Conservation (phyloP, 2,888 invertebrate genomes). For the Mesorhabditis sp. region DNA sequence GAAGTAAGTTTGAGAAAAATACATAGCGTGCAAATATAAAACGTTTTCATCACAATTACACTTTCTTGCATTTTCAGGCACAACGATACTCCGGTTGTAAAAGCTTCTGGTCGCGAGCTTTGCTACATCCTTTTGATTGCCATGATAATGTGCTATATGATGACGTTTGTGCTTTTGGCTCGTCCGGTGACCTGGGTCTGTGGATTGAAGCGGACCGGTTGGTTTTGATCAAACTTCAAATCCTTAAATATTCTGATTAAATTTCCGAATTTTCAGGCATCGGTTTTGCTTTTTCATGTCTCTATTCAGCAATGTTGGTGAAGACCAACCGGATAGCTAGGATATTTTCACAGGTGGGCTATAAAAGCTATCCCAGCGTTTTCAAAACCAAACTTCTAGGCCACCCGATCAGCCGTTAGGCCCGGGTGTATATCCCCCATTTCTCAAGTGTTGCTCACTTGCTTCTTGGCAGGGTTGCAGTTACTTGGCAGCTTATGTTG, state of each 20-base stretch:
- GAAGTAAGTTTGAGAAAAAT: constrained; percentile 25
- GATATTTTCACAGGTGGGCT: constrained; percentile 70
- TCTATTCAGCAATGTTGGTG: constrained; percentile 74
- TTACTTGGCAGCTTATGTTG: constrained; percentile 70
- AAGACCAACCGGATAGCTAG: constrained; percentile 75
- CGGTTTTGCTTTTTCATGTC: constrained; percentile 72
- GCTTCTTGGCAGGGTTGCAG: constrained; percentile 68
- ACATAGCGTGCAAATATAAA: background rate
- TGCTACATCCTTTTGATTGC: constrained; percentile 71
- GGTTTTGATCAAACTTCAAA: background rate
- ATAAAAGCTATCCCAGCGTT: constrained; percentile 57
- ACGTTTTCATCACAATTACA: background rate
- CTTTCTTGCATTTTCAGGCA: constrained; percentile 60
- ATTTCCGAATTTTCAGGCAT: constrained; percentile 57
- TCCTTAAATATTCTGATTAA: too few relatives aligned
- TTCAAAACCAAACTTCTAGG: constrained; percentile 8
- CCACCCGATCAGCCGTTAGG: constrained; percentile 66
- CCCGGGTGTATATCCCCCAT: constrained; percentile 74
- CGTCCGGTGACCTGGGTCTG: constrained; percentile 70
- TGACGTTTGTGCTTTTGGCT: constrained; percentile 72
- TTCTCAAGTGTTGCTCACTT: constrained; percentile 67
- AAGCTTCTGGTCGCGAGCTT: constrained; percentile 75
- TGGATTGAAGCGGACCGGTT: constrained; percentile 67
- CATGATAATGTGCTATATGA: constrained; percentile 70
- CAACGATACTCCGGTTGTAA: constrained; percentile 69